Evolutionary conservation across 2,797 vertebrate species (phyloP), one percentile per base, ranked within the genome.

Genomic region (Sandelia bainsii): DNA sequence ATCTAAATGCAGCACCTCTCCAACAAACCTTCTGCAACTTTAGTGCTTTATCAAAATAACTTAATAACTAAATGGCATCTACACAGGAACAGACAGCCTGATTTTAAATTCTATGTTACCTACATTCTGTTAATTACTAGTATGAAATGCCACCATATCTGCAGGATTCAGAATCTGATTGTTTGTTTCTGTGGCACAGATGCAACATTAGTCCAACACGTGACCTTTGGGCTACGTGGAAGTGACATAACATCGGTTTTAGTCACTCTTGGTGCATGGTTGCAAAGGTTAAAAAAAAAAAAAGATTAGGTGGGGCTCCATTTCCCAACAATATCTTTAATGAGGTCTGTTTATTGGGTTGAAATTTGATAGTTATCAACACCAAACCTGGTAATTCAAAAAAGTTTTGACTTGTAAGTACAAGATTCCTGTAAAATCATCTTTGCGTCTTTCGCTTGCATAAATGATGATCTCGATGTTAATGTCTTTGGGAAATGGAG

Each of bases 401-500:
- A 13, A 17, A 42, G 63, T 45, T 56, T 44, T 11, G 13, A 49
- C 37, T 17, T 46, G 7, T 11, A 40, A 27, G 34, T 23, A 64
- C 3, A 3, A 32, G 25, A 48, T 23, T n/a, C 32, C 57, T 20
- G 29, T 32, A 29, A 56, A 46, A 37, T 39, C 17, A 45, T 4
- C 22, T 22, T 13, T 16, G 0, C 16, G 59, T 16, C 11, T 45
- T 20, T 52, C 3, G 9, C 4, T 40, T 13, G 3, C 13, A 54
- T 42, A 25, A 67, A 48, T 25, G 54, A 12, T 1, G 19, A 66
- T 56, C 34, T 60, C 9, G 4, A 25, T 0, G 20, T 63, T 52
- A 59, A 74, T 74, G 13, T 66, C 48, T 80, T 49, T 85, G 79
- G 73, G 78, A 87, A 85, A 80, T 51, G 27, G 50, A 80, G 68